Evolutionary conservation across 2,797 vertebrate species (phyloP).

Genomic region (Lemur catta): DNA sequence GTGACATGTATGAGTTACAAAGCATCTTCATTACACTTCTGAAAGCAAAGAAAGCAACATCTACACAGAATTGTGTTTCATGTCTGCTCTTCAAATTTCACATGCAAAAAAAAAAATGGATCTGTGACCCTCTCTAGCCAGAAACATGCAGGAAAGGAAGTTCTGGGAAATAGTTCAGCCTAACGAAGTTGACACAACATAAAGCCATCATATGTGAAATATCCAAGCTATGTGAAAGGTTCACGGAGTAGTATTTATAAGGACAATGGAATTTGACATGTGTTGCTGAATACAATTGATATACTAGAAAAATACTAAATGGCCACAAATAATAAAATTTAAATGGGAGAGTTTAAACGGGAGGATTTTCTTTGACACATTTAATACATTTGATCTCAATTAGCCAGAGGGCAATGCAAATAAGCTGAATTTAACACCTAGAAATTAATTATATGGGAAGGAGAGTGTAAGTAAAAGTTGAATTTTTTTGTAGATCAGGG

Average conservation of each 20-base stretch:
- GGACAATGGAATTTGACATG: background rate
- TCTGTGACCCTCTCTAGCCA: background rate
- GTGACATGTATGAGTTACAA: background rate
- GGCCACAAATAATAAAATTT: conserved; percentile 27
- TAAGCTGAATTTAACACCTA: conserved; percentile 50
- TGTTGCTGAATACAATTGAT: background rate
- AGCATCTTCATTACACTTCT: background rate
- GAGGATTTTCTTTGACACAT: conserved; percentile 21
- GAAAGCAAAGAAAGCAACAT: background rate
- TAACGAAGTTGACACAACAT: background rate
- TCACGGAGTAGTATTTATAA: background rate
- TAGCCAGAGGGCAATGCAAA: conserved; percentile 55
- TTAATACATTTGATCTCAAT: conserved; percentile 53
- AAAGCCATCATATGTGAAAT: background rate
- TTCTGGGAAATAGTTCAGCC: background rate
- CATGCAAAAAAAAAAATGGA: background rate
- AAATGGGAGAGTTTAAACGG: background rate
- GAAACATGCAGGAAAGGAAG: background rate
- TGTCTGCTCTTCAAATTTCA: background rate
- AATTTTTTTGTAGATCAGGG: conserved; percentile 29
- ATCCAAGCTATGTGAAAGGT: background rate
- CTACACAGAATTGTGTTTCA: background rate
- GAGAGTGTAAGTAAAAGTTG: background rate
- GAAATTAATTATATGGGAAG: conserved; percentile 34
- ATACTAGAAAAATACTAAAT: background rate